Conservation (phyloP, 2,888 invertebrate species). For the Lithosia quadra region DNA sequence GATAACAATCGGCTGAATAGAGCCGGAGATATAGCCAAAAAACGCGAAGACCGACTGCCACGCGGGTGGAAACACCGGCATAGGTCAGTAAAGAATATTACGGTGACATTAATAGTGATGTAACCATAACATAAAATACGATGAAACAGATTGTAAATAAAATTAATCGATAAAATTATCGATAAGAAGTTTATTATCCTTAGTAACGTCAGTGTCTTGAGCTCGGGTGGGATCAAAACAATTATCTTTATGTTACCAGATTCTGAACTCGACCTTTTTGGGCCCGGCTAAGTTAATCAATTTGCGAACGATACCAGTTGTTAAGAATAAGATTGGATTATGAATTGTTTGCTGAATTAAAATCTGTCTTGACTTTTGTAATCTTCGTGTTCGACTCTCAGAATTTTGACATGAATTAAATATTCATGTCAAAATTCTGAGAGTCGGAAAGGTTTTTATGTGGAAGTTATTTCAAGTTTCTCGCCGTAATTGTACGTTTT, state of each 20-base stretch:
- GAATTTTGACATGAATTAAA: too few relatives aligned
- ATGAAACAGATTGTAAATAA: neutral
- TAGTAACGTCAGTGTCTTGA: constrained; percentile 50
- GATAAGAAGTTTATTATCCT: constrained; percentile 45
- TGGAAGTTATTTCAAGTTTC: constrained; percentile 10
- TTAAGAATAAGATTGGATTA: constrained; percentile 57
- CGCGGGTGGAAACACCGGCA: too few relatives aligned
- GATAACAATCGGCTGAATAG: too few relatives aligned
- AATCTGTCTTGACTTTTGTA: constrained; percentile 33
- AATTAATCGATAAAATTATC: constrained; percentile 30
- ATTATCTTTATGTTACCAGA: constrained; percentile 79
- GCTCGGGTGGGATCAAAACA: constrained; percentile 74
- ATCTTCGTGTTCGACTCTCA: constrained; percentile 43
- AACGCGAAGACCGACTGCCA: too few relatives aligned
- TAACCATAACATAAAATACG: constrained; percentile 50
- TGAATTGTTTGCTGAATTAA: constrained; percentile 56
- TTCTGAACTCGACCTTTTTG: constrained; percentile 70
- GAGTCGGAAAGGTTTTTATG: constrained; percentile 10
- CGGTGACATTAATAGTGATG: constrained; percentile 44
- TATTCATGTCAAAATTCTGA: constrained; percentile 24
- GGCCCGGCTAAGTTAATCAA: constrained; percentile 76
- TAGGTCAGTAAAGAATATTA: too few relatives aligned
- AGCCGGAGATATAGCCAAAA: too few relatives aligned
- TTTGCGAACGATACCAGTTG: constrained; percentile 69
- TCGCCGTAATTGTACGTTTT: neutral